Conservation (phyloP, 2,113 vertebrate species). For the Smithornis capensis region DNA sequence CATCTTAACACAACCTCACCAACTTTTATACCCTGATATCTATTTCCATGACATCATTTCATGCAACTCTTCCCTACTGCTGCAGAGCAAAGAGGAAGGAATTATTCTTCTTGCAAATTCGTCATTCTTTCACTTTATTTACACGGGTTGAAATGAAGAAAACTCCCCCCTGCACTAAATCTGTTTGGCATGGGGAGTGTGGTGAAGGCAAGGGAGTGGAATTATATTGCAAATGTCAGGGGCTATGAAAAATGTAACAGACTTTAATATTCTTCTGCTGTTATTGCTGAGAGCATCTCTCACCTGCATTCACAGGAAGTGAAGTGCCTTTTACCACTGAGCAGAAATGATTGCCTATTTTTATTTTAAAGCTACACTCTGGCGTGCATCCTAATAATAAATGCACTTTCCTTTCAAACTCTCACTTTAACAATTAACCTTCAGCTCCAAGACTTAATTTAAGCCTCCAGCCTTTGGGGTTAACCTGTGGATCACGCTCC, state of each 20-base stretch:
- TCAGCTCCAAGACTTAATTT: neutral
- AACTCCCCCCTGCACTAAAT: neutral
- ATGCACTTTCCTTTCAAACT: neutral
- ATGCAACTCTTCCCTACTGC: neutral
- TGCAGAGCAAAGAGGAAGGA: neutral
- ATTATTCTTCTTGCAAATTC: neutral
- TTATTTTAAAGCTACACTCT: neutral
- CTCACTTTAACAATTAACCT: neutral
- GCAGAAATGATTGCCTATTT: constrained; percentile 16
- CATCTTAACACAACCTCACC: neutral
- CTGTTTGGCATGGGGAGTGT: neutral
- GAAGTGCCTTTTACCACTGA: constrained; percentile 37
- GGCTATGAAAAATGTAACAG: constrained; percentile 63
- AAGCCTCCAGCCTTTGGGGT: neutral
- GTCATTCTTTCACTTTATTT: neutral
- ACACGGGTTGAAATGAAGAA: neutral
- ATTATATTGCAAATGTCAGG: constrained; percentile 53
- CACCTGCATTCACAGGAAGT: constrained; percentile 29
- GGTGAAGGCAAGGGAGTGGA: constrained; percentile 39
- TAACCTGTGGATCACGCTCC: neutral
- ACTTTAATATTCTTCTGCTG: constrained; percentile 54
- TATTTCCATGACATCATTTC: neutral
- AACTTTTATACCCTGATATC: neutral
- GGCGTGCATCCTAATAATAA: neutral
- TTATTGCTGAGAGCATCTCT: constrained; percentile 33